These are phyloP conservation scores for Fukomys damarensis DNA, from an alignment of 2,113 vertebrate species.

Conservation along the genomic window DNA sequence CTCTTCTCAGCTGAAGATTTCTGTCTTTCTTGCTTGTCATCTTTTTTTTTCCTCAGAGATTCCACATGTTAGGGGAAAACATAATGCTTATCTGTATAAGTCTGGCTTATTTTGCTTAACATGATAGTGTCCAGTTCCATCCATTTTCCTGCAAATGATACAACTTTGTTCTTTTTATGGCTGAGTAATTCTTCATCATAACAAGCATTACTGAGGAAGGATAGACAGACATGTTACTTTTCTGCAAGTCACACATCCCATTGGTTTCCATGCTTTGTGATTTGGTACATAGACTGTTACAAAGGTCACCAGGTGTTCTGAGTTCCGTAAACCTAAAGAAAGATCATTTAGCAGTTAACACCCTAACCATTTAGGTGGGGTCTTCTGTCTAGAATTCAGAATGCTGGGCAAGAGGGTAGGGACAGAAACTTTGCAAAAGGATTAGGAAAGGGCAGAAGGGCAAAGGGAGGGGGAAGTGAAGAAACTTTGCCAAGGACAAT, in stretches of 20 bases:
- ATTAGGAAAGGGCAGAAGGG: conserved; percentile 15
- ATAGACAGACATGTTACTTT: neutral
- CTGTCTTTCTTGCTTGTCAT: neutral
- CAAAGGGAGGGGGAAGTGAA: neutral
- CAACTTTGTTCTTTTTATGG: neutral
- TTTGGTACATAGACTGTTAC: neutral
- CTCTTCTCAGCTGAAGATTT: too few relatives aligned
- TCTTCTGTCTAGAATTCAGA: neutral
- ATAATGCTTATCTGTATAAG: neutral
- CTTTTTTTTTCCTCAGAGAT: neutral
- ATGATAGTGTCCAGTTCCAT: neutral
- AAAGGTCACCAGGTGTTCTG: neutral
- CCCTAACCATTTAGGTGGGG: neutral
- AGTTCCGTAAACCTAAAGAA: neutral
- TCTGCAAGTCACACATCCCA: neutral
- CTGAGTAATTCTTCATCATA: neutral
- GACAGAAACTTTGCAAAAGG: neutral
- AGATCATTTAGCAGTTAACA: neutral
- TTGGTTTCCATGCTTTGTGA: neutral
- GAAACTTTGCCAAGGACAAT: neutral
- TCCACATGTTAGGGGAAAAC: neutral
- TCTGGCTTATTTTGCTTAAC: neutral
- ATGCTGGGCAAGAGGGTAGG: neutral
- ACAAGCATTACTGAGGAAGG: neutral
- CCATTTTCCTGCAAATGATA: neutral